Percentiles rank a stretch among this genome's conserved stretches.
Conservation (phyloP, 2,888 invertebrate genomes). For the Drosophila neutralis region DNA sequence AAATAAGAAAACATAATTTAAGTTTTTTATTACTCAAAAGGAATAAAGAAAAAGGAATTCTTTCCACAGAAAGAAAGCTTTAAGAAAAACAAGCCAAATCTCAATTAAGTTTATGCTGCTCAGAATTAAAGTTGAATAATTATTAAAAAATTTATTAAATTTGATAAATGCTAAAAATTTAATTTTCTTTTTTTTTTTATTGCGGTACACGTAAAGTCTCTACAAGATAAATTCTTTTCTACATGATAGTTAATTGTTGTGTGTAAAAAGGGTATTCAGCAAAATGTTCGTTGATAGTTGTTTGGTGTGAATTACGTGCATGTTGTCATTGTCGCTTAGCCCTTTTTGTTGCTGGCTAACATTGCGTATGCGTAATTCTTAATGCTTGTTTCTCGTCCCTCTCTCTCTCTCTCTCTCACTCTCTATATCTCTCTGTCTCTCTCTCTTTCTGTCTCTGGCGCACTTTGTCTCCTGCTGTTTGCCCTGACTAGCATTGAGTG, state of each 20-base stretch:
- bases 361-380: conserved; percentile 72
- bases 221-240: background rate
- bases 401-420: background rate
- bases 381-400: conserved; percentile 12
- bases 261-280: background rate
- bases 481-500: conserved; percentile 66
- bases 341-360: conserved; percentile 37
- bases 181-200: too few relatives aligned
- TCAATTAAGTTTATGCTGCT: too few relatives aligned
- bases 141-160: too few relatives aligned
- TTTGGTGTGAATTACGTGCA: conserved; percentile 35
- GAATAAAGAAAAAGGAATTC: accelerated
- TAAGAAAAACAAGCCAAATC: too few relatives aligned
- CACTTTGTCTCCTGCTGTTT: background rate
- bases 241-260: too few relatives aligned
- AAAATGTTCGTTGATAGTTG: conserved; percentile 41
- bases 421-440: too few relatives aligned
- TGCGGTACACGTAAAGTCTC: background rate
- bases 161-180: too few relatives aligned
- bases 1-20: accelerated
- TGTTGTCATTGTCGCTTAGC: conserved; percentile 24
- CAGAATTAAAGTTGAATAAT: too few relatives aligned
- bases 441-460: background rate
- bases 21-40: background rate
- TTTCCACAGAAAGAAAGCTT: background rate